Evolutionary conservation across 2,113 vertebrate genomes (phyloP).

Genomic region (Rhizomys pruinosus): DNA sequence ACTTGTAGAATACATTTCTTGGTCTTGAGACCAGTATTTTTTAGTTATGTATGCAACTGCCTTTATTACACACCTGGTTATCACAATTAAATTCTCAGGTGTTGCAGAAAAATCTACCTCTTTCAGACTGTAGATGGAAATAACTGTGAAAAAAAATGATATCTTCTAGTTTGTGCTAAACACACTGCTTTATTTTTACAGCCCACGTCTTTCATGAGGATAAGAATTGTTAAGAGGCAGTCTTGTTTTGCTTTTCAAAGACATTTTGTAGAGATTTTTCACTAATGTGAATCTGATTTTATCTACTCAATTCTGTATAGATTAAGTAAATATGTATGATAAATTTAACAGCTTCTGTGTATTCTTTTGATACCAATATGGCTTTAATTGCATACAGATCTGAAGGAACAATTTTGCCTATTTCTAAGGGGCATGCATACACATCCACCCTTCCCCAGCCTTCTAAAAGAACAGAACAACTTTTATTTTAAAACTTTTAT

Average conservation of each 20-base stretch:
- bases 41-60: conserved; percentile 76
- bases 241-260: conserved; percentile 95
- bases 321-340: conserved; percentile 92
- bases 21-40: conserved; percentile 75
- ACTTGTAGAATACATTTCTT: conserved; percentile 73
- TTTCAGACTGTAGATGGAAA: conserved; percentile 92
- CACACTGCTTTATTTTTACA: conserved; percentile 92
- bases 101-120: conserved; percentile 97
- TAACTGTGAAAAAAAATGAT: conserved; percentile 93
- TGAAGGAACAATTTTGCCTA: neutral
- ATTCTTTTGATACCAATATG: conserved; percentile 76
- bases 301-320: conserved; percentile 91
- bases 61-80: conserved; percentile 88
- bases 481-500: conserved; percentile 83
- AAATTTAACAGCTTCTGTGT: conserved; percentile 86
- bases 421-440: neutral
- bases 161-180: conserved; percentile 91
- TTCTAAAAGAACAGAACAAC: conserved; percentile 64
- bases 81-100: conserved; percentile 95
- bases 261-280: conserved; percentile 97
- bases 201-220: conserved; percentile 88
- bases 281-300: conserved; percentile 90
- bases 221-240: conserved; percentile 90
- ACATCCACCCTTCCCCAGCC: neutral
- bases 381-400: neutral